Conservation (phyloP, 2,888 invertebrate genomes). For the Amphipoea oculea region DNA sequence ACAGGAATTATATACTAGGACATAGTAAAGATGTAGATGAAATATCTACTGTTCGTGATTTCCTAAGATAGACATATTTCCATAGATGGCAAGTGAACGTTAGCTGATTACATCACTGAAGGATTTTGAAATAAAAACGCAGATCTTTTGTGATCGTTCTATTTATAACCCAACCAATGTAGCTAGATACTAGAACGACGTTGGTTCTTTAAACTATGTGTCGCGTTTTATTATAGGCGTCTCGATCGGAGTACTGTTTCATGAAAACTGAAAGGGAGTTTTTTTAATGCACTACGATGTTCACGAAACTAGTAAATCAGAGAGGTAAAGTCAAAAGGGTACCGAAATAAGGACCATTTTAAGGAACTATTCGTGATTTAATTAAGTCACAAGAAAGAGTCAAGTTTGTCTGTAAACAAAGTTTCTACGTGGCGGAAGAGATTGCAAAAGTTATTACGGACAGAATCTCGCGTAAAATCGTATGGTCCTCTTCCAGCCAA, state of each 20-base stretch:
- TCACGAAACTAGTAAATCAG: not conserved
- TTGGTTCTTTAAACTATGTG: not conserved
- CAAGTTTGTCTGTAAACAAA: constrained; percentile 68
- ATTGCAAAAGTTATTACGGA: constrained; percentile 76
- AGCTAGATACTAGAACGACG: constrained; percentile 7
- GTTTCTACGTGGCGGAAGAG: constrained; percentile 68
- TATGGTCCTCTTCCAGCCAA: constrained; percentile 65
- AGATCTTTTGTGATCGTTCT: constrained; percentile 42
- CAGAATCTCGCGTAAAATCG: constrained; percentile 64
- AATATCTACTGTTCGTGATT: constrained; percentile 24
- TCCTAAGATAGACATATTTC: constrained; percentile 44
- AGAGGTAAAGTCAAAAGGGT: not conserved
- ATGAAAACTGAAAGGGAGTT: constrained; percentile 3
- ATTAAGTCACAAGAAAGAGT: constrained; percentile 43
- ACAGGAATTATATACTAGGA: constrained; percentile 31
- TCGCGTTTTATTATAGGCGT: constrained; percentile 4
- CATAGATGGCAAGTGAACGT: constrained; percentile 39
- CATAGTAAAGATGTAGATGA: constrained; percentile 38
- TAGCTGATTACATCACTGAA: constrained; percentile 44
- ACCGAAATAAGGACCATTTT: constrained; percentile 3
- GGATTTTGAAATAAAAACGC: constrained; percentile 31
- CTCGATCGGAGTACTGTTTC: not conserved
- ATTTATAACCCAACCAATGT: constrained; percentile 36
- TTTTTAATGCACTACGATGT: not conserved
- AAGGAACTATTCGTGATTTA: constrained; percentile 33